Evolutionary conservation across 2,888 invertebrate species (phyloP).

Genomic region (Cataglyphis cursor): DNA sequence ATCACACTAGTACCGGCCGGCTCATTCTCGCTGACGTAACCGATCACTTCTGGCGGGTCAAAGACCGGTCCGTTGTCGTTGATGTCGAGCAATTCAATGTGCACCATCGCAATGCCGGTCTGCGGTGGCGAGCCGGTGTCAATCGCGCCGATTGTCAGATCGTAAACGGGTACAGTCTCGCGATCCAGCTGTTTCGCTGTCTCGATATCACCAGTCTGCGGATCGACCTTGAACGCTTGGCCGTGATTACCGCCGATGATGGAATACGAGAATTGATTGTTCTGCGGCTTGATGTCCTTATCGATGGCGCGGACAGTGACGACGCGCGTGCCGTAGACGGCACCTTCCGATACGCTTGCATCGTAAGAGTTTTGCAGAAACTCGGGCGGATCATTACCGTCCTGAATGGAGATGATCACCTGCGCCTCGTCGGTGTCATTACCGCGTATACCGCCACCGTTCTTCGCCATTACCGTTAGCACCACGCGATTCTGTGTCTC

Average conservation of each 20-base stretch:
- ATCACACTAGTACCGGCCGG: slow-evolving; percentile 94
- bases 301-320: slow-evolving; percentile 94
- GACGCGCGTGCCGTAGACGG: slow-evolving; percentile 91
- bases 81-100: slow-evolving; percentile 93
- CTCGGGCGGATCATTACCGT: slow-evolving; percentile 98
- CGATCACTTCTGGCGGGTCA: slow-evolving; percentile 91
- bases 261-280: slow-evolving; percentile 96
- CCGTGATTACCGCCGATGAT: slow-evolving; percentile 94
- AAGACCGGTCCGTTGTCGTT: slow-evolving; percentile 97
- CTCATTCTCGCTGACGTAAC: slow-evolving; percentile 95
- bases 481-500: slow-evolving; percentile 96
- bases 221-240: slow-evolving; percentile 95
- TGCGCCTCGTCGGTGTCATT: slow-evolving; percentile 98
- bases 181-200: slow-evolving; percentile 93
- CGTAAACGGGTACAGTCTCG: slow-evolving; percentile 92
- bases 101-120: slow-evolving; percentile 95
- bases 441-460: slow-evolving; percentile 96
- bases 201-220: slow-evolving; percentile 94
- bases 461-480: slow-evolving; percentile 97
- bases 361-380: slow-evolving; percentile 94
- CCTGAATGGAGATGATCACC: slow-evolving; percentile 97
- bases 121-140: slow-evolving; percentile 96
- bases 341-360: slow-evolving; percentile 94
- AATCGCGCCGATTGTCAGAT: slow-evolving; percentile 94
- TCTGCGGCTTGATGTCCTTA: slow-evolving; percentile 96